phyloP scores from a whole-genome alignment of 2,888 invertebrate genomes.

The Eupsilia transversa region DNA sequence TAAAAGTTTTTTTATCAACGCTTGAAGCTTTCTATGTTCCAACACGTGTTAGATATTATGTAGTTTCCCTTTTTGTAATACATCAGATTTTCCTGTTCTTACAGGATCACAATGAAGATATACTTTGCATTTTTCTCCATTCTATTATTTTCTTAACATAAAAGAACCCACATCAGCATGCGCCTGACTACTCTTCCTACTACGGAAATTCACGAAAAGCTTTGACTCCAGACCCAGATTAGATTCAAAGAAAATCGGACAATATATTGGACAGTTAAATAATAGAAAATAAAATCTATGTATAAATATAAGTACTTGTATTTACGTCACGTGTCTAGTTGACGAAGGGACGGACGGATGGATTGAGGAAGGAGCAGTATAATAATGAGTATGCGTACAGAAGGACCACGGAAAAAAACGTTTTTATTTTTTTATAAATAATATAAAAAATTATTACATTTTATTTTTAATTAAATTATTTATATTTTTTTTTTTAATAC shows the following conservation, averaged over 20 bases:
- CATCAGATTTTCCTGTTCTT: background rate
- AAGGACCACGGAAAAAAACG: conserved; percentile 18
- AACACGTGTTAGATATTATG: background rate
- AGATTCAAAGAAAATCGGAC: conserved; percentile 36
- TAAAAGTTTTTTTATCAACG: background rate
- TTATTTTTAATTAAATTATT: no score
- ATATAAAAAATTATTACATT: no score
- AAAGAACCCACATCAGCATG: conserved; percentile 27
- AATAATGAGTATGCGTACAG: background rate
- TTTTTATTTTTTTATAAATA: no score
- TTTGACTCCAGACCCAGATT: conserved; percentile 42
- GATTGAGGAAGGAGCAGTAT: conserved; percentile 32
- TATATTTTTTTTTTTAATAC: no score
- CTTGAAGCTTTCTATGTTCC: background rate
- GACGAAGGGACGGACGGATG: conserved; percentile 61
- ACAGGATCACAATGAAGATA: conserved; percentile 10
- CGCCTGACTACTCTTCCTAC: conserved; percentile 4
- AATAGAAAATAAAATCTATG: conserved; percentile 50
- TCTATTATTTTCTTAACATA: conserved; percentile 20
- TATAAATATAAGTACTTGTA: conserved; percentile 45
- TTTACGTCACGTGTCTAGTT: conserved; percentile 59
- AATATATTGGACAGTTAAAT: conserved; percentile 58
- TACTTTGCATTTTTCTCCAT: conserved; percentile 10
- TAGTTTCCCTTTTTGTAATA: background rate
- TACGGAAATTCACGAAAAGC: conserved; percentile 31